Base-by-base conservation (phyloP, 2,888 invertebrate species). In the Celastrina argiolus region DNA sequence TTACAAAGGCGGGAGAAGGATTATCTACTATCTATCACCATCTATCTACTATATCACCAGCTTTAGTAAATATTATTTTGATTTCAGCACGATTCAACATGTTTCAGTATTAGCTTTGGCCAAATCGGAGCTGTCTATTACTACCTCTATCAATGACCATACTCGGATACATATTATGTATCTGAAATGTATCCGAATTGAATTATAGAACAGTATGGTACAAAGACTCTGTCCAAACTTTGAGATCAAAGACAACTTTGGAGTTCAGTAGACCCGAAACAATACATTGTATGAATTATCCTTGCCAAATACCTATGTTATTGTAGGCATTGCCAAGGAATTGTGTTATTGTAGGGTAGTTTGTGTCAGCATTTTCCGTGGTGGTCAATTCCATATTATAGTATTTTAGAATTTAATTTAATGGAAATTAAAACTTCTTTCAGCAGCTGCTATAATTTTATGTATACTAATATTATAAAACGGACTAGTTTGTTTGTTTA, bases 201-300 rank as follows among this genome's bases (percentile, higher is more conserved):
- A 18, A 39, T 36, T 36, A 39, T 39, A 22, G 36, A 61, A 14
- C 61, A 36, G 61, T 59, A 16, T 18, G 18, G 22, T 18, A 18
- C 61, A 61, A 61, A 61, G 61, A 39, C 39, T 45, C 18, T 22
- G 61, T 39, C 61, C 36, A 61, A 61, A 61, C 34, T 36, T 61
- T 61, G 61, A 39, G 61, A 61, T 61, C 61, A 61, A 61, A 61
- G 36, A 36, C 61, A 61, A 61, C 61, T 61, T 61, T 61, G 61
- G 36, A 12, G 22, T 16, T 39, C 61, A 39, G 39, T 36, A 36
- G 36, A 61, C 36, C 61, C 10, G 59, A 59, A 59, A 61, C 59
- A 36, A 59, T 51, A 59, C 36, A 59, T 36, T 61, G 39, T 36
- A 18, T 36, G 61, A 51, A 51, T 51, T 51, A 51, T 51, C 51